These are phyloP conservation scores for Hyperoodon ampullatus DNA, from an alignment of 2,113 vertebrate genomes.

Conservation along the genomic window DNA sequence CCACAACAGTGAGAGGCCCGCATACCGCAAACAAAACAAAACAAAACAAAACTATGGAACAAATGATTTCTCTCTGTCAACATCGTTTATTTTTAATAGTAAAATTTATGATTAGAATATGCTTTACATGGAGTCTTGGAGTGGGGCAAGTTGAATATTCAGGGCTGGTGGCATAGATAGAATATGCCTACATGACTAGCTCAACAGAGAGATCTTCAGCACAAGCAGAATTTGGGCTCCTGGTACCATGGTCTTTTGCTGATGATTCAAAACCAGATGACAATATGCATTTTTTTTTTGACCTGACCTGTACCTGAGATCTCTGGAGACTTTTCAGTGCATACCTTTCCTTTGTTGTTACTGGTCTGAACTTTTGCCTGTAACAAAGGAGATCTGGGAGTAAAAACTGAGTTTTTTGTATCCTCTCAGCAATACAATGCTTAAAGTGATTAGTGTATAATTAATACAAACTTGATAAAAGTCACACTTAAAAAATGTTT, in stretches of 20 bases:
- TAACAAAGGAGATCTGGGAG: not conserved
- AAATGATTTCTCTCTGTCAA: not conserved
- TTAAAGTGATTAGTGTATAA: not conserved
- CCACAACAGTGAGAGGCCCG: too few relatives aligned
- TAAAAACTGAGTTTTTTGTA: not conserved
- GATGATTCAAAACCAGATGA: not conserved
- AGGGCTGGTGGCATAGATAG: not conserved
- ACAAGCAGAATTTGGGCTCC: not conserved
- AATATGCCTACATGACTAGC: not conserved
- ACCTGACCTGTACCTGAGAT: not conserved
- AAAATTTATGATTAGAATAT: not conserved
- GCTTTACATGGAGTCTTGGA: not conserved
- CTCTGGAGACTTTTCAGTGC: not conserved
- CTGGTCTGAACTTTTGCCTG: not conserved
- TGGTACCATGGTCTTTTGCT: not conserved
- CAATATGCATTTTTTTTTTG: not conserved
- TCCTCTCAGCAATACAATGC: not conserved
- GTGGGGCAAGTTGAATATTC: not conserved
- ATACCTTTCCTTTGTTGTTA: not conserved
- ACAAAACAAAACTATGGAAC: not conserved
- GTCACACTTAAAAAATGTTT: not conserved
- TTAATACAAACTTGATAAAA: not conserved
- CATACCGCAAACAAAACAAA: too few relatives aligned
- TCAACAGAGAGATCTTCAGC: not conserved
- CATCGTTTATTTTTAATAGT: not conserved